Percentiles rank a stretch among this genome's conserved stretches.
Conservation (phyloP, 2,797 vertebrate species). For the Chaetodon trifasciatus region DNA sequence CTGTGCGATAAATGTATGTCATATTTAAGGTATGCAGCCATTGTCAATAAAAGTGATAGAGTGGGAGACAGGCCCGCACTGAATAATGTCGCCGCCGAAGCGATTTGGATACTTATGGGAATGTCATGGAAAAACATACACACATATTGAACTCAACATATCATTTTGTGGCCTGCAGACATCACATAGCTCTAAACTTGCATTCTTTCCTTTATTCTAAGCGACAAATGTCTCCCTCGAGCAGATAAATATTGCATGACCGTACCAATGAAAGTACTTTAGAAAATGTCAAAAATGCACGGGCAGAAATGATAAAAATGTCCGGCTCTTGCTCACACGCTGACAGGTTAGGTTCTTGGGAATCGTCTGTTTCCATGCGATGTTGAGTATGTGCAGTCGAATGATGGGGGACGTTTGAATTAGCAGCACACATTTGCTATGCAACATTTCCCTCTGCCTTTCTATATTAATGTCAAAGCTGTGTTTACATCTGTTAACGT, state of each 20-base stretch:
- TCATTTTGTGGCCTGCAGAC: conserved; percentile 49
- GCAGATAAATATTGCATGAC: conserved; percentile 65
- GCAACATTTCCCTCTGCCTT: neutral
- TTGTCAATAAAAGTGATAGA: conserved; percentile 62
- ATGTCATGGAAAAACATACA: conserved; percentile 27
- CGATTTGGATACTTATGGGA: conserved; percentile 42
- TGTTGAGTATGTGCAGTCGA: neutral
- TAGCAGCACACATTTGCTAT: neutral
- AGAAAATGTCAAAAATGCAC: conserved; percentile 53
- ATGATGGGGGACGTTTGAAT: neutral
- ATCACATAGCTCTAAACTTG: conserved; percentile 36
- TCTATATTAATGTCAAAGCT: neutral
- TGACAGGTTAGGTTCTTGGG: conserved; percentile 23
- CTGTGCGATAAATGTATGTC: conserved; percentile 47
- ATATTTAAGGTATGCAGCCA: conserved; percentile 52
- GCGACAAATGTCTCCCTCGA: conserved; percentile 54
- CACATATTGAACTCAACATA: conserved; percentile 46
- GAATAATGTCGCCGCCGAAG: conserved; percentile 29
- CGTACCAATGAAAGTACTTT: conserved; percentile 40
- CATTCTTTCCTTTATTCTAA: conserved; percentile 49
- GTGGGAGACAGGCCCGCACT: conserved; percentile 2
- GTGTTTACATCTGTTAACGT: neutral
- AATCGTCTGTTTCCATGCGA: neutral
- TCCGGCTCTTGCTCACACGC: neutral
- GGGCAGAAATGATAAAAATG: conserved; percentile 35